These are phyloP conservation scores for Platerodrilus igneus DNA, from an alignment of 2,888 invertebrate species.

Conservation along the genomic window DNA sequence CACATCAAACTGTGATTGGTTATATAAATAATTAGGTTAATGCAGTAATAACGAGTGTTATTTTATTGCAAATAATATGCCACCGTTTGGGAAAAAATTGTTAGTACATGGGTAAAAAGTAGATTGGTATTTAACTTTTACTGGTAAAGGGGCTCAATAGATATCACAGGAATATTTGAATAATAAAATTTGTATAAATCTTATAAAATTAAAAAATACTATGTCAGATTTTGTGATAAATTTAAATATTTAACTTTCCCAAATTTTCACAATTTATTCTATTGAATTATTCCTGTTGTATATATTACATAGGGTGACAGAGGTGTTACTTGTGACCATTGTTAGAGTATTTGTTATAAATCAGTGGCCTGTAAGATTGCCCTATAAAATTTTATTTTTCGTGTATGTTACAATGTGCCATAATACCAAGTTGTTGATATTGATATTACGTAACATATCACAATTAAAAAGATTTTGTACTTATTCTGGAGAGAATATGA, in stretches of 20 bases:
- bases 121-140: constrained; percentile 7
- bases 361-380: constrained; percentile 12
- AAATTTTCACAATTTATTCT: constrained; percentile 1
- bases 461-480: constrained; percentile 1
- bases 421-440: constrained; percentile 3
- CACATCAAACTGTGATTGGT: constrained; percentile 21
- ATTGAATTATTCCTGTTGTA: constrained; percentile 14
- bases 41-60: constrained; percentile 14
- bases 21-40: constrained; percentile 21
- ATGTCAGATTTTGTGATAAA: background rate
- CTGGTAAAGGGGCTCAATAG: too few species aligned
- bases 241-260: background rate
- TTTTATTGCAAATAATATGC: constrained; percentile 22
- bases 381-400: constrained; percentile 22
- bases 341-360: background rate
- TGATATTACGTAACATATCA: background rate
- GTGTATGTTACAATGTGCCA: constrained; percentile 20
- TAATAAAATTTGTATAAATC: too few species aligned
- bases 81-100: constrained; percentile 10
- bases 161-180: too few species aligned
- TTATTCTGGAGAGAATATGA: background rate
- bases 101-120: constrained; percentile 19
- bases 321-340: constrained; percentile 5
- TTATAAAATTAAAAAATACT: background rate
- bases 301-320: constrained; percentile 17